Evolutionary conservation across 2,113 vertebrate genomes (phyloP), one percentile per base, ranked within the genome.

Genomic region (Macquaria australasica): DNA sequence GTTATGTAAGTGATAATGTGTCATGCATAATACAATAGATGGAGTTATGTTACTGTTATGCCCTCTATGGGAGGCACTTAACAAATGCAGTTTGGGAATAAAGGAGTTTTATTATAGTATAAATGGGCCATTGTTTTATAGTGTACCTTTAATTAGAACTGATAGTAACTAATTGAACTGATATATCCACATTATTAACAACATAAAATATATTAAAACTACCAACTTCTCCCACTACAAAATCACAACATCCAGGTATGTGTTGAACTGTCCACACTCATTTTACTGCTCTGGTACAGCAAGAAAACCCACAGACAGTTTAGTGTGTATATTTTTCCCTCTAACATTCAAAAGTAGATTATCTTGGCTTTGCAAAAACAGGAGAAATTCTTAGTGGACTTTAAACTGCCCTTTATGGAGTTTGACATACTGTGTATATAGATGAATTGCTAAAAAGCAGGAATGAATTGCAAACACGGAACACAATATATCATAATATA

Each of bases 61-160:
- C 85, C 76, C 43, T 41, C 77, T 88, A 77, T 71, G 7, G 81
- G 88, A 74, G 31, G 11, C 21, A 55, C 51, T 60, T 63, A 11
- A 41, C 21, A 56, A 77, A 77, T 59, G n/a, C 81, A 84, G n/a
- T 76, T 76, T 63, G 39, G 56, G 28, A 63, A n/a, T 23, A n/a
- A 59, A 53, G 6, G 28, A n/a, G 34, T 14, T 41, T 41, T n/a
- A 11, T 64, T 64, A 39, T 23, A n/a, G 20, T 39, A 21, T 55
- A 2, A 9, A 56, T 39, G 6, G 7, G 70, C 12, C 8, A 31
- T 60, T 45, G 16, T 45, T 39, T 60, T 21, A 7, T 31, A 14
- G 0, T 31, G 39, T 4, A 31, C 43, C 14, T 28, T 48, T 50
- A 11, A 18, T 28, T 60, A 18, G 3, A 58, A 18, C 18, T 28